A percentile compares a stretch with the other conserved stretches of the same genome.
Evolutionary conservation across 1,140 invertebrate genomes (phyloP).

Genomic region (Yoshiicerus persimilis): DNA sequence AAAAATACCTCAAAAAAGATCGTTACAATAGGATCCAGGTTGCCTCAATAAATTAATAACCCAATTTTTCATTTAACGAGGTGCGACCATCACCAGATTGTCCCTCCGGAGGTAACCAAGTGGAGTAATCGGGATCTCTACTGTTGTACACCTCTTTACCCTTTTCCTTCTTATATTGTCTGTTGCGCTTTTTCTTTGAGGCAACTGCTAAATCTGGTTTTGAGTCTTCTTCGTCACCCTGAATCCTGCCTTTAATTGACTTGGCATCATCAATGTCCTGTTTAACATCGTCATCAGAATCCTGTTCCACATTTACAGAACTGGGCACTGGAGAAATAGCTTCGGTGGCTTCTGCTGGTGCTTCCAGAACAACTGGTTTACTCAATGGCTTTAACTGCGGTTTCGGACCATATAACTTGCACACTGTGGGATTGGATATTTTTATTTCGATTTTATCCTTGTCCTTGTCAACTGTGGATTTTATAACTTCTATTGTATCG

Average conservation of each 20-base stretch:
- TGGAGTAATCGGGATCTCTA: slow-evolving; percentile 61
- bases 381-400: not conserved
- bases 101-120: slow-evolving; percentile 73
- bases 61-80: slow-evolving; percentile 77
- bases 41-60: slow-evolving; percentile 66
- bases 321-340: not conserved
- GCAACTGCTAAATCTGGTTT: not conserved
- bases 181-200: slow-evolving; percentile 14
- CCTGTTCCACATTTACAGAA: slow-evolving; percentile 35
- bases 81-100: slow-evolving; percentile 80
- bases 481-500: slow-evolving; percentile 46
- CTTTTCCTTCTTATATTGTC: slow-evolving; percentile 36
- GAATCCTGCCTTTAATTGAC: not conserved
- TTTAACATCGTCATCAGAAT: slow-evolving; percentile 52
- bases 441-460: too few relatives aligned
- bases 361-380: not conserved
- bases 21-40: too few relatives aligned
- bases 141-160: slow-evolving; percentile 39
- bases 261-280: slow-evolving; percentile 52
- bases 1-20: too few relatives aligned
- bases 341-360: not conserved
- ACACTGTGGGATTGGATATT: not conserved
- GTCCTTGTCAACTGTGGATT: not conserved
- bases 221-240: not conserved
- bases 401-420: not conserved